Conservation (phyloP, 2,113 vertebrate species). For the Myrmophylax atrothorax region DNA sequence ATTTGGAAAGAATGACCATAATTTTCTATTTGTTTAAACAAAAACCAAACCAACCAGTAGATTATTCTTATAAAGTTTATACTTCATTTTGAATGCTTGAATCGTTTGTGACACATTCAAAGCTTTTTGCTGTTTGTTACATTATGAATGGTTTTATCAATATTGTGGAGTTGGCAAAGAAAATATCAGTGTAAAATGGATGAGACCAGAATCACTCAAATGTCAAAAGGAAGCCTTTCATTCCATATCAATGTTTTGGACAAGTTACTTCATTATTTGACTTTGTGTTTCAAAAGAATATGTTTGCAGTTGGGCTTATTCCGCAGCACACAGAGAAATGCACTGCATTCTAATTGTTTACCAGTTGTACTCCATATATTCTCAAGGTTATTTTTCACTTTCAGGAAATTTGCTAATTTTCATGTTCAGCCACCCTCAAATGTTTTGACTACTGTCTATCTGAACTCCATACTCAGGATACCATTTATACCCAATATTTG, state of each 20-base stretch:
- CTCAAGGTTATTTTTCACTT: neutral
- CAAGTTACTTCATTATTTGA: neutral
- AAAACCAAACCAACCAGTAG: neutral
- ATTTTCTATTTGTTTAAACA: neutral
- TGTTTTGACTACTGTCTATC: neutral
- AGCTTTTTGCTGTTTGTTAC: neutral
- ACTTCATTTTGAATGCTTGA: neutral
- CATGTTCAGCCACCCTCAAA: neutral
- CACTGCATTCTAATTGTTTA: neutral
- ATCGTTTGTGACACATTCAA: neutral
- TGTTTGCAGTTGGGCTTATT: neutral
- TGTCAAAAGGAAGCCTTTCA: neutral
- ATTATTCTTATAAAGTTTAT: neutral
- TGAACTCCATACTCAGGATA: neutral
- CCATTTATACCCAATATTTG: neutral
- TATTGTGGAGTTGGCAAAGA: neutral
- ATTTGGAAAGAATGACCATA: neutral
- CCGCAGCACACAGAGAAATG: neutral
- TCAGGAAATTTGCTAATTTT: neutral
- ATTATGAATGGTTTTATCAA: neutral
- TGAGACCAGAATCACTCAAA: neutral
- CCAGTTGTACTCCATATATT: neutral
- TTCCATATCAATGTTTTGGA: neutral
- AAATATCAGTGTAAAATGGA: neutral
- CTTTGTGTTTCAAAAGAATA: neutral